These are phyloP conservation scores for Cistogaster globosa DNA, from an alignment of 2,888 invertebrate species.

Conservation along the genomic window DNA sequence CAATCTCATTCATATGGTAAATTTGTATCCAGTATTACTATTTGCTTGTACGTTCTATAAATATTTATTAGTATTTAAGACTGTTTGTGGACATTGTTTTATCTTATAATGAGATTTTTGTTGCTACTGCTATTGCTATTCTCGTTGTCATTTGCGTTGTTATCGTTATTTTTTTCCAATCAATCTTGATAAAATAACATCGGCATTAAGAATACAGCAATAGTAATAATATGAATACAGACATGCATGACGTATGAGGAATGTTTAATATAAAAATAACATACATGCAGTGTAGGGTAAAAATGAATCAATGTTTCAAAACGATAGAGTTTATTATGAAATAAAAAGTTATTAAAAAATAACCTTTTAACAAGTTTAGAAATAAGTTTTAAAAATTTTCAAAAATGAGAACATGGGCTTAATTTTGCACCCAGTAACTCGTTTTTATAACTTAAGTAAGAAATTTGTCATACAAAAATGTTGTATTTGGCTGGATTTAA, in stretches of 20 bases:
- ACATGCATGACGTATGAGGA: constrained; percentile 47
- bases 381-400: too few species aligned
- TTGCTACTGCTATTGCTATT: constrained; percentile 3
- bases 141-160: background rate
- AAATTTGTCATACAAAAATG: too few species aligned
- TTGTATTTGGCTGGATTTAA: too few species aligned
- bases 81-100: constrained; percentile 38
- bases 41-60: constrained; percentile 36
- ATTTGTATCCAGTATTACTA: background rate
- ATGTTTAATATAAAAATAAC: constrained; percentile 50
- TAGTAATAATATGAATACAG: constrained; percentile 27
- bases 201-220: constrained; percentile 16
- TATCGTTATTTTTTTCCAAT: constrained; percentile 12
- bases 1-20: background rate
- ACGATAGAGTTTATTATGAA: too few species aligned
- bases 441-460: too few species aligned
- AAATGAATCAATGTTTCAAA: too few species aligned
- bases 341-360: too few species aligned
- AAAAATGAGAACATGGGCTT: too few species aligned
- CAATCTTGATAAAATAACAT: constrained; percentile 16
- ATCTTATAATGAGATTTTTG: constrained; percentile 56
- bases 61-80: constrained; percentile 47
- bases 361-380: too few species aligned
- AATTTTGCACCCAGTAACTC: too few species aligned
- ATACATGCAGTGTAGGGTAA: background rate